phyloP scores from a whole-genome alignment of 2,888 invertebrate genomes.

The Flexamia atlantica region DNA sequence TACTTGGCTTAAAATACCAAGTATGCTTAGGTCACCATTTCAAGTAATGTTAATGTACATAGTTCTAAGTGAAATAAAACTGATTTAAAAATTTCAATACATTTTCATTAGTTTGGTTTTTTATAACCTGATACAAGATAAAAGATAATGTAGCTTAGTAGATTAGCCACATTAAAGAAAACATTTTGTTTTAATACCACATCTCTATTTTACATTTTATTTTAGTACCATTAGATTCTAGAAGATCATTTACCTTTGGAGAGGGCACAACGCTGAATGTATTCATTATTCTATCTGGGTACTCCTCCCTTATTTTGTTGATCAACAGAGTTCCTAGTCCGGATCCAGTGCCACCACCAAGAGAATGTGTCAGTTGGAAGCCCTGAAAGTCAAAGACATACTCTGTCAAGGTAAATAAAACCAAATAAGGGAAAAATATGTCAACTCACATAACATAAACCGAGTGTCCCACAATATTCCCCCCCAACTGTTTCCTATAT shows the following conservation, averaged over 20 bases:
- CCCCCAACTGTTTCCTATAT: too few species aligned
- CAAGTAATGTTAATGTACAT: not conserved
- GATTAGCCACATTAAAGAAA: not conserved
- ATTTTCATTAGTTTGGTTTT: too few species aligned
- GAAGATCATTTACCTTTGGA: constrained; percentile 82
- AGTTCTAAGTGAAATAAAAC: not conserved
- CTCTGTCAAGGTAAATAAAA: not conserved
- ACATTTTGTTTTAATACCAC: not conserved
- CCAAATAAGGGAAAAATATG: too few species aligned
- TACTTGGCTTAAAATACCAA: too few species aligned
- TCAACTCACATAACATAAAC: too few species aligned
- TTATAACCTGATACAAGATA: not conserved
- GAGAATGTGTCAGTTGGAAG: constrained; percentile 88
- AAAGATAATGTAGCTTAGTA: not conserved
- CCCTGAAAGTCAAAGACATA: constrained; percentile 76
- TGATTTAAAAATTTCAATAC: not conserved
- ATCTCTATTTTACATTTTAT: not conserved
- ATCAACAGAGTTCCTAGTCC: constrained; percentile 93
- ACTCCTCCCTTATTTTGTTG: constrained; percentile 92
- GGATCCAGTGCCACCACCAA: constrained; percentile 93
- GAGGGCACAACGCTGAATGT: constrained; percentile 91
- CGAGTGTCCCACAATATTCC: too few species aligned
- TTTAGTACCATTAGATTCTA: not conserved
- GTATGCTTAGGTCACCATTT: not conserved
- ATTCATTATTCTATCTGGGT: constrained; percentile 91